Percentiles rank a stretch among this genome's conserved stretches.
Conservation (phyloP, 2,888 invertebrate genomes). For the Drosophila cracens region DNA sequence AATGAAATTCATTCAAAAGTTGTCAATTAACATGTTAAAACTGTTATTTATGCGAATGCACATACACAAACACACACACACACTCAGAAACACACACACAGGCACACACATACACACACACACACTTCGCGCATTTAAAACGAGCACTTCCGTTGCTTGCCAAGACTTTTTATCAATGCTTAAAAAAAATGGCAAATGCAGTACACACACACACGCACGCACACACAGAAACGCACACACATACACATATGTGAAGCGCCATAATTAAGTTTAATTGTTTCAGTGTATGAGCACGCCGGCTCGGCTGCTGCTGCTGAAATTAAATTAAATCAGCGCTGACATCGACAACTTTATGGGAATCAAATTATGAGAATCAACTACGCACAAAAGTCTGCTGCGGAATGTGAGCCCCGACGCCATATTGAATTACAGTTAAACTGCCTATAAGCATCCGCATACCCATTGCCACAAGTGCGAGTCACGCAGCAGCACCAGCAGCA, state of each 20-base stretch:
- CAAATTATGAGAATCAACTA: slow-evolving; percentile 57
- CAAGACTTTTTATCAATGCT: slow-evolving; percentile 67
- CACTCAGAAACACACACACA: not conserved
- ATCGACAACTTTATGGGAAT: slow-evolving; percentile 78
- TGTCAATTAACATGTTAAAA: slow-evolving; percentile 72
- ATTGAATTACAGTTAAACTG: slow-evolving; percentile 78
- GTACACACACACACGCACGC: slow-evolving; percentile 17
- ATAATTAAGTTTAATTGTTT: slow-evolving; percentile 82
- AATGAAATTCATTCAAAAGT: slow-evolving; percentile 70
- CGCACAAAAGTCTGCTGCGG: slow-evolving; percentile 65
- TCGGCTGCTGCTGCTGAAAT: slow-evolving; percentile 54
- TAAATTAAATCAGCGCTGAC: slow-evolving; percentile 78
- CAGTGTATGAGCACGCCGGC: slow-evolving; percentile 39
- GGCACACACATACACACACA: not conserved
- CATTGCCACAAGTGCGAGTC: slow-evolving; percentile 32
- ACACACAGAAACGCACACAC: slow-evolving; percentile 4
- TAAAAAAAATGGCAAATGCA: slow-evolving; percentile 52
- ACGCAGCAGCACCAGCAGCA: slow-evolving; percentile 36
- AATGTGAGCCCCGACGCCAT: slow-evolving; percentile 55
- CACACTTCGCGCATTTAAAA: slow-evolving; percentile 38
- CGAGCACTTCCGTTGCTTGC: slow-evolving; percentile 39
- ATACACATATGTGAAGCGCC: not conserved
- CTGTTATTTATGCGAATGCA: slow-evolving; percentile 53
- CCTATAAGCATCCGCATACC: slow-evolving; percentile 55
- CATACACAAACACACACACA: not conserved